Evolutionary conservation across 2,113 vertebrate species (phyloP).

Genomic region (Cervus canadensis): DNA sequence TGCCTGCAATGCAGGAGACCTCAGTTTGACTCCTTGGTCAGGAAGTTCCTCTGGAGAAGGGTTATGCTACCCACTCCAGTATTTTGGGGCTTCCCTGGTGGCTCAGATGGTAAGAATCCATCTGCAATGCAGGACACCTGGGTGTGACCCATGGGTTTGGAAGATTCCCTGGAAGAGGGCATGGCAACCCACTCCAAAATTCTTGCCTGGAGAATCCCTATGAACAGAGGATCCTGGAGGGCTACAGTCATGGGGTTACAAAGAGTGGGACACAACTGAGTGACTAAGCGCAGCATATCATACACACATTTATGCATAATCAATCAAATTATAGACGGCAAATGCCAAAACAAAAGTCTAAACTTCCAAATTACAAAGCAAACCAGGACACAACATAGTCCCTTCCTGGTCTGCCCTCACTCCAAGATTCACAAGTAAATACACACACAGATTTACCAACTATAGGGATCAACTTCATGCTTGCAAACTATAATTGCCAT

Average conservation of each 20-base stretch:
- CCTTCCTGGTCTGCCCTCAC: not conserved
- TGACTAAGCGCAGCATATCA: not conserved
- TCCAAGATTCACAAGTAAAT: not conserved
- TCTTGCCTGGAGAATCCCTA: not conserved
- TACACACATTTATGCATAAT: not conserved
- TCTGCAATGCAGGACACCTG: not conserved
- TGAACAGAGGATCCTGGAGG: not conserved
- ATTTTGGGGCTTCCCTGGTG: not conserved
- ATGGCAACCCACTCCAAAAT: not conserved
- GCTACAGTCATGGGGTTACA: not conserved
- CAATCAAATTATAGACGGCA: not conserved
- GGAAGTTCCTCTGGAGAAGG: not conserved
- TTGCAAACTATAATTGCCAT: not conserved
- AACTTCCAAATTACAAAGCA: not conserved
- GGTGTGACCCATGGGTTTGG: not conserved
- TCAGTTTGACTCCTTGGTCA: rapidly evolving
- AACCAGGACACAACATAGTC: not conserved
- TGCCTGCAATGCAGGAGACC: not conserved
- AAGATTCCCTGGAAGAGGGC: not conserved
- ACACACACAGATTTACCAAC: not conserved
- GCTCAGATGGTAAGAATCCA: not conserved
- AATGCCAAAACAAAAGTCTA: not conserved
- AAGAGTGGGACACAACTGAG: not conserved
- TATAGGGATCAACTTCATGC: not conserved
- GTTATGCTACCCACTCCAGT: not conserved